Evolutionary conservation across 2,797 vertebrate genomes (phyloP).

Genomic region (Dendrocincla tyrannina): DNA sequence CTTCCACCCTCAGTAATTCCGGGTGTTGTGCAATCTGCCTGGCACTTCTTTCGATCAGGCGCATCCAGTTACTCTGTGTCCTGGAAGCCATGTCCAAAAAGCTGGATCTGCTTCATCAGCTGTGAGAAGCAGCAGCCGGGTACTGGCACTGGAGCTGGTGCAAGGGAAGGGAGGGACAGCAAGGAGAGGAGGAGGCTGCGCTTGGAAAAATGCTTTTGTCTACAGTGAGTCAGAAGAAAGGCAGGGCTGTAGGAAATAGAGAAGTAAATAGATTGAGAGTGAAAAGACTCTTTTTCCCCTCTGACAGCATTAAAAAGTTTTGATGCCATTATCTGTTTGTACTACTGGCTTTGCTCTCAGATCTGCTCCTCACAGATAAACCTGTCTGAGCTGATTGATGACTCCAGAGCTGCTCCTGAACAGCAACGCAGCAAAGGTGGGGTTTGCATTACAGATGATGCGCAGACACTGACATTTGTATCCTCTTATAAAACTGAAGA

Average conservation of each 20-base stretch:
- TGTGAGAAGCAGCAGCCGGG: neutral
- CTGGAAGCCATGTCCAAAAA: neutral
- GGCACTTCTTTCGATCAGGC: neutral
- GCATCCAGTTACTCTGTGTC: neutral
- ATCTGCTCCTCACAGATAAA: neutral
- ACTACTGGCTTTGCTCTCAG: neutral
- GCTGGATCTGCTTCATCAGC: neutral
- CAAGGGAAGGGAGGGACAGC: neutral
- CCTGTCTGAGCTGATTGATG: constrained; percentile 17
- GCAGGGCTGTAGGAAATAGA: neutral
- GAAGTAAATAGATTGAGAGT: neutral
- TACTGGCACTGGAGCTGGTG: neutral
- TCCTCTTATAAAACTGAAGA: neutral
- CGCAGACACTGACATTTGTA: neutral
- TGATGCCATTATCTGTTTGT: neutral
- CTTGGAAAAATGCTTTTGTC: neutral
- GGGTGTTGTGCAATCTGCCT: neutral
- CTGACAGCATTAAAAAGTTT: neutral
- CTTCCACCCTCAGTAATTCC: neutral
- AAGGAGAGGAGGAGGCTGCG: neutral
- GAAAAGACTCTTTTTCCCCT: neutral
- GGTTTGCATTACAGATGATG: neutral
- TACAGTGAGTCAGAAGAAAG: neutral
- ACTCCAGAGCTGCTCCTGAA: neutral
- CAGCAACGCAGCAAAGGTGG: neutral